These are phyloP conservation scores for Sebastes matsubarae DNA, from an alignment of 2,797 vertebrate species.

Conservation along the genomic window DNA sequence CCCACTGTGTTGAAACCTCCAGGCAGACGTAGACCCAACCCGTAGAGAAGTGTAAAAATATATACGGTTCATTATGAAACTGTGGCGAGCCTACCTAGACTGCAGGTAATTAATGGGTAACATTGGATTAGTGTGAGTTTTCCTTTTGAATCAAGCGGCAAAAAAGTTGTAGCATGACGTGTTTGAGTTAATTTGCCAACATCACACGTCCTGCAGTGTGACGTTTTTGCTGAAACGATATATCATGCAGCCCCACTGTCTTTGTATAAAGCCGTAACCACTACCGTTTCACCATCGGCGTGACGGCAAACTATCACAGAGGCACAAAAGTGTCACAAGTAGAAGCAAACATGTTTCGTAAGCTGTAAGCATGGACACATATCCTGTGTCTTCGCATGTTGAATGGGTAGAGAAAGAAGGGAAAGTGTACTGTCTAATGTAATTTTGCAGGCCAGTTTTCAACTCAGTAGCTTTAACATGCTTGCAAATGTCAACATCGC, in stretches of 20 bases:
- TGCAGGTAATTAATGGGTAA: neutral
- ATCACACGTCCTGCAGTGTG: neutral
- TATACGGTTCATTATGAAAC: neutral
- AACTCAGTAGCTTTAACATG: neutral
- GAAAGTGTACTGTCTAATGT: neutral
- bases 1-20: no score
- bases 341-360: neutral
- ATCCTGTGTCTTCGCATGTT: neutral
- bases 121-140: neutral
- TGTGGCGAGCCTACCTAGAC: neutral
- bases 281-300: rapidly evolving
- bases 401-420: neutral
- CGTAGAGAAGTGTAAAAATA: no score
- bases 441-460: neutral
- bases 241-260: neutral
- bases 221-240: neutral
- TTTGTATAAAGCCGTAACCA: neutral
- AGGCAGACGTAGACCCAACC: no score
- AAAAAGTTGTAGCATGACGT: no score
- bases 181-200: neutral
- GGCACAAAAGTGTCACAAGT: neutral
- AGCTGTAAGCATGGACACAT: neutral
- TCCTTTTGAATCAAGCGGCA: no score
- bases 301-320: neutral
- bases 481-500: neutral